Evolutionary conservation across 2,113 vertebrate species (phyloP).

Genomic region (Lagopus leucura): DNA sequence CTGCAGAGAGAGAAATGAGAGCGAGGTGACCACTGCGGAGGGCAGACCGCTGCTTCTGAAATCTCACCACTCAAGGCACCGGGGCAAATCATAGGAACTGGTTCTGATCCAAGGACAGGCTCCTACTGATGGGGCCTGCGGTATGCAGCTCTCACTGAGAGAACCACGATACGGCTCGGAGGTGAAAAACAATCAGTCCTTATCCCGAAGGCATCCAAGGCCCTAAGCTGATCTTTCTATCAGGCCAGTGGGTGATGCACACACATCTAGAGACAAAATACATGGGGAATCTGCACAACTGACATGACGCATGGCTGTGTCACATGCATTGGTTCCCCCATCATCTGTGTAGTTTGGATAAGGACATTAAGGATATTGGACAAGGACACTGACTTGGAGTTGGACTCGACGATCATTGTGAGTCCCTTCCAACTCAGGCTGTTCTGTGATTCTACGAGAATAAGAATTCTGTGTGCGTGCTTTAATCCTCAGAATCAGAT

Average conservation of each 20-base stretch:
- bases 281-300: background rate
- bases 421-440: background rate
- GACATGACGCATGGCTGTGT: background rate
- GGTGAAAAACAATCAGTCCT: fast-evolving
- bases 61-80: background rate
- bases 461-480: background rate
- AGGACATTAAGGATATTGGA: no score
- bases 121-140: background rate
- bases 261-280: background rate
- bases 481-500: fast-evolving
- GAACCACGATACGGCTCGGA: background rate
- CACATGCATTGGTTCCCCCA: fast-evolving
- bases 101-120: background rate
- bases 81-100: background rate
- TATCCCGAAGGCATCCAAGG: background rate
- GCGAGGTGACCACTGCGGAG: background rate
- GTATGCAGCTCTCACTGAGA: background rate
- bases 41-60: background rate
- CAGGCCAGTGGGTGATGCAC: background rate
- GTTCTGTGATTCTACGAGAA: background rate
- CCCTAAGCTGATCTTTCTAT: background rate
- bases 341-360: fast-evolving
- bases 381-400: background rate
- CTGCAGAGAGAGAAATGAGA: constrained; percentile 1
- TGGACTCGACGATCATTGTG: background rate